Evolutionary conservation across 37 sponge, comb jelly and placozoan species (phyloP).

Genomic region (Beroe ovata): DNA sequence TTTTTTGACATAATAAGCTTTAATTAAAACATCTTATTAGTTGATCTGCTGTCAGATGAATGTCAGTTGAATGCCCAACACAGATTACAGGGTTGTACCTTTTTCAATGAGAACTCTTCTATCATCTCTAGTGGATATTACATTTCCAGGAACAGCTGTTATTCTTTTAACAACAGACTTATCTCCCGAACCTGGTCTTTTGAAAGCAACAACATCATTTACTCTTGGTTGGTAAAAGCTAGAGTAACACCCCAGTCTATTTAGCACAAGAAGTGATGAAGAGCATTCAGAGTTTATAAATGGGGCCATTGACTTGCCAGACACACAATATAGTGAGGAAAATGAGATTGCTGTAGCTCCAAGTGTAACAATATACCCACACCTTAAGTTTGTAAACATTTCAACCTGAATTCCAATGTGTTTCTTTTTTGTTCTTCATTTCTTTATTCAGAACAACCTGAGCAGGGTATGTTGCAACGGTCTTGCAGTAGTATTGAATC

Average conservation of each 20-base stretch:
- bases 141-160: not conserved
- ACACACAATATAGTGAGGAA: not conserved
- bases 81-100: no score
- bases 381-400: no score
- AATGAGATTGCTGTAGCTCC: not conserved
- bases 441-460: no score
- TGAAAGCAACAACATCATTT: conserved; percentile 4
- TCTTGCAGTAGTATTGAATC: no score
- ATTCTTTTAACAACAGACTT: conserved; percentile 26
- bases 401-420: no score
- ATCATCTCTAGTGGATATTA: not conserved
- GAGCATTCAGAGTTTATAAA: not conserved
- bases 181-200: not conserved
- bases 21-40: no score
- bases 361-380: no score
- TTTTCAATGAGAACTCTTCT: not conserved
- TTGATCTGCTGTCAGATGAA: no score
- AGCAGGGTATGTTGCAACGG: no score
- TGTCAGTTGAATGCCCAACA: no score
- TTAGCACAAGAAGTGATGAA: not conserved
- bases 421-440: no score
- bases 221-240: not conserved
- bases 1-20: no score
- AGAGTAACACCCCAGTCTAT: not conserved
- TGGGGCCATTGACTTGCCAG: conserved; percentile 31